A percentile compares a stretch with the other conserved stretches of the same genome.
These are phyloP conservation scores for Piezodorus guildinii DNA, from an alignment of 1,140 invertebrate genomes.

Conservation along the genomic window DNA sequence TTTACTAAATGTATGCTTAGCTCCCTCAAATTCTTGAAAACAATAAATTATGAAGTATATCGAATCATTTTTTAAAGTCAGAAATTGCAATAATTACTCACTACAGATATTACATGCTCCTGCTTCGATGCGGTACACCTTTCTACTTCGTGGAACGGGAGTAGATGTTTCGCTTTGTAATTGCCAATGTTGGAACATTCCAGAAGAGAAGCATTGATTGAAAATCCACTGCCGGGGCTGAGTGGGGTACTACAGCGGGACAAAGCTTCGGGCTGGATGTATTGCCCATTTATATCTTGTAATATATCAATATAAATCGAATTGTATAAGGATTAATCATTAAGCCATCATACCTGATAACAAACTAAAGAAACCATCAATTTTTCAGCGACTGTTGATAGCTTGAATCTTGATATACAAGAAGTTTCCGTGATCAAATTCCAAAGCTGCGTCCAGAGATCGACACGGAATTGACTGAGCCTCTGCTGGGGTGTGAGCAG, in stretches of 20 bases:
- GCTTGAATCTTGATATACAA: conserved; percentile 48
- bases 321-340: neutral
- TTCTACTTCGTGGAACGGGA: conserved; percentile 73
- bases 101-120: conserved; percentile 73
- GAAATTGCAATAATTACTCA: conserved; percentile 33
- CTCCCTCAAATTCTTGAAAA: conserved; percentile 57
- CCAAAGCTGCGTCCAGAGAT: conserved; percentile 73
- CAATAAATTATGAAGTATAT: neutral
- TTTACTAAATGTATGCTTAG: conserved; percentile 70
- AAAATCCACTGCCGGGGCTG: conserved; percentile 47
- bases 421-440: conserved; percentile 47
- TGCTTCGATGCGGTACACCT: conserved; percentile 74
- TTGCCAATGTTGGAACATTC: conserved; percentile 15
- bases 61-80: neutral
- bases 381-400: conserved; percentile 58
- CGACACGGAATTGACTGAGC: conserved; percentile 60
- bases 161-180: conserved; percentile 24
- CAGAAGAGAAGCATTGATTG: conserved; percentile 26
- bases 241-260: conserved; percentile 71
- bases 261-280: conserved; percentile 58
- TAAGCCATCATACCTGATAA: conserved; percentile 46
- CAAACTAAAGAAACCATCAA: conserved; percentile 62
- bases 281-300: neutral
- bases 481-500: conserved; percentile 67
- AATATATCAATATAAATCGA: too few species aligned